Evolutionary conservation across 2,888 invertebrate genomes (phyloP).

Genomic region (Polyommatus iphigenia): DNA sequence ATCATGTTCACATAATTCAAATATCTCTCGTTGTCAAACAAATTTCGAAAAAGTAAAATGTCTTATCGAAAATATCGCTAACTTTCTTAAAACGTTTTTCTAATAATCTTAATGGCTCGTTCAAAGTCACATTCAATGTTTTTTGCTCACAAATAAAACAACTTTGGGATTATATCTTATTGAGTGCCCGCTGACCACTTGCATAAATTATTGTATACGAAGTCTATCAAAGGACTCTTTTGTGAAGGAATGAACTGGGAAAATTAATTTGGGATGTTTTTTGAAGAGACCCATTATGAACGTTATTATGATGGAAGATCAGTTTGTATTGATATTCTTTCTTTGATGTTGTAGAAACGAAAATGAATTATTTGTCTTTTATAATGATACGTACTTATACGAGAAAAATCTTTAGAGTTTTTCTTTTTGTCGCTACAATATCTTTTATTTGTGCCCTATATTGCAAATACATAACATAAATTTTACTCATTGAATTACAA

Average conservation of each 20-base stretch:
- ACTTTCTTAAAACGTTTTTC: slow-evolving; percentile 23
- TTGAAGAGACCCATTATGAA: slow-evolving; percentile 52
- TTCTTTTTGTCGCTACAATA: slow-evolving; percentile 5
- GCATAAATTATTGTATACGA: slow-evolving; percentile 73
- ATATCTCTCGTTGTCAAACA: background rate
- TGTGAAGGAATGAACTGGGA: slow-evolving; percentile 61
- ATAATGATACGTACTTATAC: slow-evolving; percentile 50
- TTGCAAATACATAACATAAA: background rate
- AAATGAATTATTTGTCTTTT: slow-evolving; percentile 70
- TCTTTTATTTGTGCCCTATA: slow-evolving; percentile 12
- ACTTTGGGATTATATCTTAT: slow-evolving; percentile 65
- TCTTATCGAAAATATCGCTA: background rate
- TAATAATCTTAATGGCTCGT: slow-evolving; percentile 33
- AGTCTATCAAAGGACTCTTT: slow-evolving; percentile 69
- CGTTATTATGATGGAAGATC: slow-evolving; percentile 49
- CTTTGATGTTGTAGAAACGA: slow-evolving; percentile 62
- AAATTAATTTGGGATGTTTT: slow-evolving; percentile 71
- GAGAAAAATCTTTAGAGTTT: slow-evolving; percentile 24
- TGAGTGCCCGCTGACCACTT: slow-evolving; percentile 70
- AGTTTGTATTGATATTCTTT: slow-evolving; percentile 61
- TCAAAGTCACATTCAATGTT: slow-evolving; percentile 37
- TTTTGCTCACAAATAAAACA: slow-evolving; percentile 52
- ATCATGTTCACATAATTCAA: no score
- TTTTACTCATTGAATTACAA: background rate
- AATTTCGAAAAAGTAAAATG: background rate